Base-by-base conservation (phyloP, 2,113 vertebrate species). In the Salminus brasiliensis region DNA sequence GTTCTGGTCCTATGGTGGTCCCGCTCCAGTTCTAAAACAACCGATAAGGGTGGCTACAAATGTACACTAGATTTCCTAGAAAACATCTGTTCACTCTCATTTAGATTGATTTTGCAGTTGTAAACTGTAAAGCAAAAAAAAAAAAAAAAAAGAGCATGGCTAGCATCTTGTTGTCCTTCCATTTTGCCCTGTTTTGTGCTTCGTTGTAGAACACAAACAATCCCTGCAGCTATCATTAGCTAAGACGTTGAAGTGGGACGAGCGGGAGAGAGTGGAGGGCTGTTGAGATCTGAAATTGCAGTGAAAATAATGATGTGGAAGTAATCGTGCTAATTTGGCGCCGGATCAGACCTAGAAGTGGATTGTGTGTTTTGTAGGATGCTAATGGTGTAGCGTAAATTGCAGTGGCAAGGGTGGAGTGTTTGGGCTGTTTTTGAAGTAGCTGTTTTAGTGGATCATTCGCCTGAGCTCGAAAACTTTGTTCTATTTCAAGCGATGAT, bases 61-160 rank as follows among this genome's bases (percentile, higher is more conserved):
- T n/a, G n/a, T n/a, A n/a, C n/a, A n/a, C n/a, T n/a, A n/a, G n/a
- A n/a, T n/a, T n/a, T n/a, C n/a, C n/a, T n/a, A n/a, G n/a, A n/a
- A n/a, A n/a, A n/a, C n/a, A n/a, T n/a, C n/a, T n/a, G n/a, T n/a
- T n/a, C n/a, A n/a, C n/a, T n/a, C n/a, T n/a, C n/a, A n/a, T n/a
- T n/a, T n/a, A n/a, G n/a, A n/a, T n/a, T n/a, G n/a, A n/a, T n/a
- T n/a, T n/a, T n/a, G n/a, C n/a, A n/a, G n/a, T n/a, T n/a, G n/a
- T n/a, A n/a, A n/a, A n/a, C n/a, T n/a, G n/a, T n/a, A 81, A 86
- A 84, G 86, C 83, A 89, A 3, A 36, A 36, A 36, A 36, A 7
- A 36, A 7, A 36, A 7, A 36, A 7, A 36, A 7, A 86, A 85
- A 86, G 72, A 5, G 41, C 72, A 36, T 32, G 29, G 16, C 18